Base-by-base conservation (phyloP, 2,797 vertebrate species). In the Chelonia mydas region DNA sequence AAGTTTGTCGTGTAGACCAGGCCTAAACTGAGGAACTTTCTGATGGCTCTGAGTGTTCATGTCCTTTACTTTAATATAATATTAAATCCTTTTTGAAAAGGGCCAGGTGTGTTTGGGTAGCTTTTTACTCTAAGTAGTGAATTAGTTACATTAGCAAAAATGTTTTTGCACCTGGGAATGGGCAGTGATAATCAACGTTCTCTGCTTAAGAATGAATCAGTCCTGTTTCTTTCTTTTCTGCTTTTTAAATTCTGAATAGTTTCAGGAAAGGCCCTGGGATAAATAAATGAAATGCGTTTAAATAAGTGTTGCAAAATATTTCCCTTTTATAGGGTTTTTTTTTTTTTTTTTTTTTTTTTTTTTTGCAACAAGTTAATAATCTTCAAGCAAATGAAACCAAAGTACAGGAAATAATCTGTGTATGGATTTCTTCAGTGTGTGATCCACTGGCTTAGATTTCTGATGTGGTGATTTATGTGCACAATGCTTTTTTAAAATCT, bases 101-200 rank as follows among this genome's bases (percentile, higher is more conserved):
- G 92, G 96, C 96, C 98, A 98, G 98, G 97, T 98, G 97, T 98
- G 97, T 97, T 98, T 97, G 81, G 90, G 95, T 96, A 97, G 96
- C 89, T 97, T 97, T 97, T 91, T 90, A 94, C 90, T 96, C 81
- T 90, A 92, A 93, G 74, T 84, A 83, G 83, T 90, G 84, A 92
- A 97, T 98, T 98, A 95, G 95, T 97, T 97, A 97, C 81, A 79
- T 89, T 94, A 96, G 79, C 87, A 97, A 96, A 93, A 97, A 92
- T 96, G 93, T 98, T 98, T 98, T 97, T 97, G 96, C 98, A 98
- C 97, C 97, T 98, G 98, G 92, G 95, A 93, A 90, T 92, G 86
- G 90, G 93, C 90, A 95, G 85, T 7, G 89, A 94, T 97, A 94
- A 96, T 96, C 96, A 95, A 92, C 89, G 41, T 96, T 94, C 84